Evolutionary conservation across 2,113 vertebrate species (phyloP), one percentile per base, ranked within the genome.

Genomic region (Leucoraja erinaceus): DNA sequence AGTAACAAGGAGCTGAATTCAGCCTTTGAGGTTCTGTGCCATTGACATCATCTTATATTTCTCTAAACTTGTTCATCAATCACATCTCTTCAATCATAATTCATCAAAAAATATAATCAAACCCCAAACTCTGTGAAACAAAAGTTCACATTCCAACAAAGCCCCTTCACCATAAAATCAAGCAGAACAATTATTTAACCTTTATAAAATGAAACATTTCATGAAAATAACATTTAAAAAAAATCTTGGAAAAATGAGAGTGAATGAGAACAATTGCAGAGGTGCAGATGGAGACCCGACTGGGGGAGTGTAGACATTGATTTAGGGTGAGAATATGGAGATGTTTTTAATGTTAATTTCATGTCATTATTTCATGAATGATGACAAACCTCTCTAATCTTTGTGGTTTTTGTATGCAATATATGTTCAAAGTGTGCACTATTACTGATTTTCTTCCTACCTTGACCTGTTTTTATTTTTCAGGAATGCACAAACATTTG

Each of bases 401-500:
- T 9, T 0, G 31, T 93, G 79, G n/a, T 76, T 93, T 72, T 93
- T 0, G 93, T 93, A 91, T 94, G 91, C 93, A 86, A 25, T 0
- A 20, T 56, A 59, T n/a, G 11, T 61, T 61, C 83, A 22, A 75
- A 92, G 68, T 75, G 7, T 92, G 33, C 54, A 20, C 1, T 68
- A 28, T 22, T 16, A 25, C 20, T 72, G 68, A 25, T 63, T 12
- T n/a, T 86, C 56, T 31, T 63, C 4, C 63, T 31, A 72, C 5
- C 33, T 68, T 79, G 70, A 84, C 5, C n/a, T 79, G 70, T 84
- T 14, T 18, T 63, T 86, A 11, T 68, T 77, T 75, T 91, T 20
- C 93, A 99, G 98, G 98, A 99, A 92, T 99, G 99, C 92, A 95
- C 95, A 0, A 99, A 98, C 93, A 97, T 97, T 18, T 99, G 99